phyloP scores from a whole-genome alignment of 92 coral and sea anemone species.

The Siderastrea radians region DNA sequence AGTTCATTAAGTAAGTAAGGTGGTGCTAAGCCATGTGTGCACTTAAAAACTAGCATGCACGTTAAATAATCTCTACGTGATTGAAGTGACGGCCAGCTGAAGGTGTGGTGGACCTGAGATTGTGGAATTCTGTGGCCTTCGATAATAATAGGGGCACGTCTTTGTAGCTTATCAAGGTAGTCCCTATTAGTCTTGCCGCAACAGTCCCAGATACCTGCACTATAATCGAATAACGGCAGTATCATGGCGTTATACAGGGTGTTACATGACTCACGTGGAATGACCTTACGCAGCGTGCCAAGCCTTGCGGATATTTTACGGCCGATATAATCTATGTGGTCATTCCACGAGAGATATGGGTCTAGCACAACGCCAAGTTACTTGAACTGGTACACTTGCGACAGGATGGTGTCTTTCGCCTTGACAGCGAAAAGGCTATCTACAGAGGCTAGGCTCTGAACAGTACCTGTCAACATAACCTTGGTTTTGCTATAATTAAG shows the following conservation, averaged over 20 bases:
- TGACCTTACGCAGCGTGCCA: conserved; percentile 45
- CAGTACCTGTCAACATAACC: conserved; percentile 48
- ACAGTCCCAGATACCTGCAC: conserved; percentile 35
- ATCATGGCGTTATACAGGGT: conserved; percentile 36
- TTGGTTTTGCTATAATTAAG: conserved; percentile 28
- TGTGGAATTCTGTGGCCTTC: neutral
- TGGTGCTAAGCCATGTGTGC: conserved; percentile 44
- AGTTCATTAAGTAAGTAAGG: conserved; percentile 21
- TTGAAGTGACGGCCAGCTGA: conserved; percentile 27
- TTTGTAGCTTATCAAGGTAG: conserved; percentile 34
- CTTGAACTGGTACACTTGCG: conserved; percentile 47
- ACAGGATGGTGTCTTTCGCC: neutral
- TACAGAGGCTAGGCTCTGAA: conserved; percentile 24
- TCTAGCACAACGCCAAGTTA: conserved; percentile 32
- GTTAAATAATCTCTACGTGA: conserved; percentile 33
- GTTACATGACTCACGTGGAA: conserved; percentile 34
- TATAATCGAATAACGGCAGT: conserved; percentile 30
- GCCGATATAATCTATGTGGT: conserved; percentile 30
- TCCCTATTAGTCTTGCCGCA: conserved; percentile 26
- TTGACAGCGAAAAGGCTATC: conserved; percentile 15
- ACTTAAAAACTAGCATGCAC: conserved; percentile 39
- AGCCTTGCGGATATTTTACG: conserved; percentile 31
- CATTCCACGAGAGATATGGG: conserved; percentile 34
- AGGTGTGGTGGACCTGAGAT: neutral
- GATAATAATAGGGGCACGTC: conserved; percentile 37